Conservation (phyloP, 2,888 invertebrate genomes). For the Craniophora ligustri region DNA sequence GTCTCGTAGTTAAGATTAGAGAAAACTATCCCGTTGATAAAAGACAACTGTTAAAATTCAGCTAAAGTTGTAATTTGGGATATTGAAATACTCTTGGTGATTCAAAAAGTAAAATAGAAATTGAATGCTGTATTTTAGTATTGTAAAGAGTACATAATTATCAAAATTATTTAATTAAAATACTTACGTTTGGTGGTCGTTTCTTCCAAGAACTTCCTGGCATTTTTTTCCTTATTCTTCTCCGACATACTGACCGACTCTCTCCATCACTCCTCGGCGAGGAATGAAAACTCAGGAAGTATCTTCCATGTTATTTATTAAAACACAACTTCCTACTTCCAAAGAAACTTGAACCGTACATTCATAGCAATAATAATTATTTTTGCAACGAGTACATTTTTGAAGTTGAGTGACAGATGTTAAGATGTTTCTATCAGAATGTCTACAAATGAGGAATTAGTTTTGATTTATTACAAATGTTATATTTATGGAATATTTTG, state of each 20-base stretch:
- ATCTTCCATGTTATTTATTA: conserved; percentile 32
- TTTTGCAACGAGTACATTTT: not conserved
- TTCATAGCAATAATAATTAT: not conserved
- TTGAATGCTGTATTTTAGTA: too few species aligned
- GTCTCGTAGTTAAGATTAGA: too few species aligned
- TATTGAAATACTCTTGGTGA: too few species aligned
- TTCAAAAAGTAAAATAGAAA: too few species aligned
- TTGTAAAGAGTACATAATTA: not conserved
- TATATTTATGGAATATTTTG: conserved; percentile 27
- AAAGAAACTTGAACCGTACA: conserved; percentile 20
- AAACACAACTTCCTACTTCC: not conserved
- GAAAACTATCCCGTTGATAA: too few species aligned
- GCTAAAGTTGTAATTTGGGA: too few species aligned
- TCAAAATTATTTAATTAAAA: not conserved
- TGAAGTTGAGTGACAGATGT: conserved; percentile 25
- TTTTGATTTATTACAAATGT: conserved; percentile 17
- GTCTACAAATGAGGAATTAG: conserved; percentile 33
- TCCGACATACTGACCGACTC: conserved; percentile 45
- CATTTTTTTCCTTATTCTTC: conserved; percentile 41
- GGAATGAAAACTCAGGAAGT: conserved; percentile 32
- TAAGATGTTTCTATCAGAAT: conserved; percentile 37
- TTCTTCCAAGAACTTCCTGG: conserved; percentile 43
- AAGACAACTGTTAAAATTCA: too few species aligned
- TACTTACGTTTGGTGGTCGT: conserved; percentile 52
- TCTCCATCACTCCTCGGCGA: conserved; percentile 44